Base-by-base conservation (phyloP, 1,140 invertebrate genomes). In the Zaprionus tsacasi region DNA sequence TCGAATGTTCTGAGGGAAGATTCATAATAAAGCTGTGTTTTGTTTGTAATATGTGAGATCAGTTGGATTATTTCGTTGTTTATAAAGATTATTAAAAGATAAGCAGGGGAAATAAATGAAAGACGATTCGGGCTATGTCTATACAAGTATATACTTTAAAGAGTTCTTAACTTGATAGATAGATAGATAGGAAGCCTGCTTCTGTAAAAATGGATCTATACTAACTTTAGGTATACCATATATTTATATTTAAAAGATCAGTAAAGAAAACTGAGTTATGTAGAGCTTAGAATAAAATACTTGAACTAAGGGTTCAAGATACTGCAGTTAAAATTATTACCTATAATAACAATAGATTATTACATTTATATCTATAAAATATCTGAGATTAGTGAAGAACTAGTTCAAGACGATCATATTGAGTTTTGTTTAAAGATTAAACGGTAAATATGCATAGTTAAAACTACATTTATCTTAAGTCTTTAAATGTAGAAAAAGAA, bases 21-120 rank as follows among this genome's bases (percentile, higher is more conserved):
- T 50, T 7, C 0, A 21, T 21, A 17, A 43, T 43, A 43, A 43
- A 43, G 21, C 10, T n/a, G 6, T 15, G 45, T 7, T 50, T 21
- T 21, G 21, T 21, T 50, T 21, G 17, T 21, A 30, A 30, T 2
- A n/a, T 12, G 17, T 6, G 17, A 21, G 45, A 50, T 25, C 17
- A 21, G 6, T 48, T 7, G 27, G 27, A 2, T 2, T 15, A 43
- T 43, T 43, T 10, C 21, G 45, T 1, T 17, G 45, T 25, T 50
- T 17, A 43, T 43, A 43, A 43, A 43, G n/a, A n/a, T 43, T 43
- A 43, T 43, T 43, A 43, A 43, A 7, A 15, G 40, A 43, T 43
- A 15, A 43, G 40, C n/a, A 3, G 7, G 7, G 6, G 40, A 13
- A n/a, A 43, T 0, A 13, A 15, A 13, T 15, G 13, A 6, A 1